These are phyloP conservation scores for Nematolebias whitei DNA, from an alignment of 2,113 vertebrate genomes.

Conservation along the genomic window DNA sequence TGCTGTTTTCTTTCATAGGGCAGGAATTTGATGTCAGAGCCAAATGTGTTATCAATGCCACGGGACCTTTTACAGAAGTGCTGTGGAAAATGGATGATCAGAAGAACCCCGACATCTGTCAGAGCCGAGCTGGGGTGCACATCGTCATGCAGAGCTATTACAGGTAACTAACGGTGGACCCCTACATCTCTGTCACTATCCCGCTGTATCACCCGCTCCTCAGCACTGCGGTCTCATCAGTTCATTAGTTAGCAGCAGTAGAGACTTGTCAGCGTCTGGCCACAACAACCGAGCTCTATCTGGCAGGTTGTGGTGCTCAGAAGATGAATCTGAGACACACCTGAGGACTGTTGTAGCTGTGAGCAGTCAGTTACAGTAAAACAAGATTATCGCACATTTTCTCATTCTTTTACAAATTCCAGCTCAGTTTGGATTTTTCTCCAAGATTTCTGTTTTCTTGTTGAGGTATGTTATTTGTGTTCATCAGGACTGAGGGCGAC, in stretches of 20 bases:
- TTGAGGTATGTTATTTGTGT: constrained; percentile 73
- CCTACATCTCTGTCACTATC: constrained; percentile 75
- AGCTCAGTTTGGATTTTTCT: constrained; percentile 44
- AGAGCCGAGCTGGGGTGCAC: constrained; percentile 88
- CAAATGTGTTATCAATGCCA: constrained; percentile 99
- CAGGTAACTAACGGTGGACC: constrained; percentile 82
- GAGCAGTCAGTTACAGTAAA: constrained; percentile 28
- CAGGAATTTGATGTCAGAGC: constrained; percentile 97
- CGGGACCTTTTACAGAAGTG: constrained; percentile 92
- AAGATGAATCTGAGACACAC: constrained; percentile 32
- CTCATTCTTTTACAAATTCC: constrained; percentile 34
- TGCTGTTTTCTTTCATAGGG: constrained; percentile 93
- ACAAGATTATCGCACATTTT: constrained; percentile 35
- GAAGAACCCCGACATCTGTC: constrained; percentile 87
- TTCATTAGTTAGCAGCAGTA: constrained; percentile 69
- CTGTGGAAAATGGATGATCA: constrained; percentile 93
- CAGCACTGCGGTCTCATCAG: constrained; percentile 62
- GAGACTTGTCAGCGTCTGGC: constrained; percentile 54
- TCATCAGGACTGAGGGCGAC: constrained; percentile 50
- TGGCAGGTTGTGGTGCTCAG: constrained; percentile 35
- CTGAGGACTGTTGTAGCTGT: constrained; percentile 13
- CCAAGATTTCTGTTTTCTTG: constrained; percentile 48
- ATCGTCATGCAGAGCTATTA: constrained; percentile 91
- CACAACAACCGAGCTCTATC: constrained; percentile 46
- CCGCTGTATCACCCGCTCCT: constrained; percentile 70